Evolutionary conservation across 2,888 invertebrate species (phyloP).

Genomic region (Branchellion lobata): DNA sequence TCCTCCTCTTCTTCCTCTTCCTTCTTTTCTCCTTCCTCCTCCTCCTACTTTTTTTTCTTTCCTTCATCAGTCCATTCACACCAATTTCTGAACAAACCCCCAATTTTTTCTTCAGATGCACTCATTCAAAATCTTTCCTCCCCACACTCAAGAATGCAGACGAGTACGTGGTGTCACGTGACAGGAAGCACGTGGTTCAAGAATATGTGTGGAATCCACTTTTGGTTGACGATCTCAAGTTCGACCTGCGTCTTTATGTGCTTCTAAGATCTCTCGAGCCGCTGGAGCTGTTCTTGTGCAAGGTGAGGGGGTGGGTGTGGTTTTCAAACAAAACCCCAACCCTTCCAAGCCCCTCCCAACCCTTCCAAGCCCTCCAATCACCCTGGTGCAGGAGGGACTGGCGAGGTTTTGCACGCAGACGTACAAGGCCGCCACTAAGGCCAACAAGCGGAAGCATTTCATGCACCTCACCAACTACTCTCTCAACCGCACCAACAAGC

Average conservation of each 20-base stretch:
- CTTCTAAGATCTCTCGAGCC: constrained; percentile 87
- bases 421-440: constrained; percentile 62
- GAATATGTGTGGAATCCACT: constrained; percentile 64
- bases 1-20: too few relatives aligned
- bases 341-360: too few relatives aligned
- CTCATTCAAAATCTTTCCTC: too few relatives aligned
- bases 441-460: constrained; percentile 62
- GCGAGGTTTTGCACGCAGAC: constrained; percentile 64
- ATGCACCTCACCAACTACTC: constrained; percentile 66
- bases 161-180: constrained; percentile 54
- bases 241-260: constrained; percentile 83
- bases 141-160: constrained; percentile 54
- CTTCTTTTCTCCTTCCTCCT: too few relatives aligned
- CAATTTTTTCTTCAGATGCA: too few relatives aligned
- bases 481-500: constrained; percentile 63
- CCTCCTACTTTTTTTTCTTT: too few relatives aligned
- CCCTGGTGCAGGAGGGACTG: constrained; percentile 61
- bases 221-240: constrained; percentile 65
- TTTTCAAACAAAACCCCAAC: too few relatives aligned
- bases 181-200: constrained; percentile 52
- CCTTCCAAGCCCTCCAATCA: too few relatives aligned
- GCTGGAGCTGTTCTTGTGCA: constrained; percentile 81
- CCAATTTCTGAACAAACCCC: too few relatives aligned
- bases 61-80: too few relatives aligned
- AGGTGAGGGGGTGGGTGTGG: constrained; percentile 67